Conservation (phyloP, 2,797 vertebrate species). For the Antennarius maculatus region DNA sequence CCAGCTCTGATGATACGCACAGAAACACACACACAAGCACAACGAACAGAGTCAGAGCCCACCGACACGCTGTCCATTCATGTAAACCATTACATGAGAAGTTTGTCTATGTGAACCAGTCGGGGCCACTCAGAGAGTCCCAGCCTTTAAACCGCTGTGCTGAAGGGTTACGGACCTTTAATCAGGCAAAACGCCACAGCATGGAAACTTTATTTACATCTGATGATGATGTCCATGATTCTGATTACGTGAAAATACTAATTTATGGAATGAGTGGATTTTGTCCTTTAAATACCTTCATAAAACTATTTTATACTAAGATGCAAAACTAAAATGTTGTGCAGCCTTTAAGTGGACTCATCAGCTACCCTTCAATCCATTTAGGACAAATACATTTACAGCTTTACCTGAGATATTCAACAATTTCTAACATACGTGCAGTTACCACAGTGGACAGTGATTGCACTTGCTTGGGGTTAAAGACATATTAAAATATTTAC, state of each 20-base stretch:
- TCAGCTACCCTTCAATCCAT: too few relatives aligned
- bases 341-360: not conserved
- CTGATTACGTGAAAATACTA: too few relatives aligned
- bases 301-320: not conserved
- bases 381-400: too few relatives aligned
- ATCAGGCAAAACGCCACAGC: too few relatives aligned
- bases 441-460: not conserved
- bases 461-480: not conserved
- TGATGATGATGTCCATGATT: too few relatives aligned
- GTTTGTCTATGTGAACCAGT: constrained; percentile 16
- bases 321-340: not conserved
- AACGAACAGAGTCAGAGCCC: not conserved
- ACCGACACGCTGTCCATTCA: constrained; percentile 17
- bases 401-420: too few relatives aligned
- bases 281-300: not conserved
- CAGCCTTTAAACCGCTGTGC: too few relatives aligned
- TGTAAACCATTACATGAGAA: constrained; percentile 29
- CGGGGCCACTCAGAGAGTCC: not conserved
- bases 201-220: too few relatives aligned
- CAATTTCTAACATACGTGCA: not conserved
- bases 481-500: not conserved
- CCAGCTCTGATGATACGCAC: constrained; percentile 78
- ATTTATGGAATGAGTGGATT: not conserved
- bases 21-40: constrained; percentile 22
- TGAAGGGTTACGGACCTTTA: too few relatives aligned